Base-by-base conservation (phyloP, 1,140 invertebrate species). In the Orius insidiosus region DNA sequence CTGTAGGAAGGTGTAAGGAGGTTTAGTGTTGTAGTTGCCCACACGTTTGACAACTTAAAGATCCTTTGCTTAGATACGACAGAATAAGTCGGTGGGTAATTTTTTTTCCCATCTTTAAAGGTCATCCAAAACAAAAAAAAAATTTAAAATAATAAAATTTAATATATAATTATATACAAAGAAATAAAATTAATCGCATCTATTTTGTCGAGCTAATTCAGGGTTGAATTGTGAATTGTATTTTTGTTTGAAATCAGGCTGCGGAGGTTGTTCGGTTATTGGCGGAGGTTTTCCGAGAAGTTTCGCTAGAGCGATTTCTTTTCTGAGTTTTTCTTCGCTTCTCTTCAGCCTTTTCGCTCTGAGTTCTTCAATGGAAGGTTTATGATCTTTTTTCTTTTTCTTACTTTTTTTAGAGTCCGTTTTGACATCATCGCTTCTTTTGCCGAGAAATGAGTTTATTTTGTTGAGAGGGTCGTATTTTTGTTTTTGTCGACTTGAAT, bases 201-300 rank as follows among this genome's bases (percentile, higher is more conserved):
- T 37, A 68, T 86, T 86, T 66, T 87, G 82, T 57, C 78, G 72
- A 15, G 84, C 85, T 30, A 88, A 61, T 64, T 85, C 75, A 41
- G 89, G 89, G 66, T 90, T 93, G 60, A 86, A 94, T 64, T 93
- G n/a, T n/a, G 87, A 88, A 68, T 89, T 90, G 59, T 95, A 94
- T 65, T 79, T 82, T 56, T 80, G 75, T 55, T 69, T 68, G 2
- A 74, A 60, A 50, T 54, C 52, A 40, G 59, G 55, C n/a, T 49
- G 11, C 52, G 42, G 58, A 45, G 51, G 55, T 46, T 52, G 49
- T 38, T 58, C 47, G 54, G n/a, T 45, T 30, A 55, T 44, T 46
- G 56, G 54, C 13, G 57, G 14, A 37, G 55, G 50, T 49, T 69
- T 62, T n/a, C 74, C 73, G 58, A 63, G 66, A 1, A 77, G 45